Percentiles rank a stretch among this genome's conserved stretches.
Evolutionary conservation across 2,888 invertebrate genomes (phyloP).

Genomic region (Deroplatys truncata): DNA sequence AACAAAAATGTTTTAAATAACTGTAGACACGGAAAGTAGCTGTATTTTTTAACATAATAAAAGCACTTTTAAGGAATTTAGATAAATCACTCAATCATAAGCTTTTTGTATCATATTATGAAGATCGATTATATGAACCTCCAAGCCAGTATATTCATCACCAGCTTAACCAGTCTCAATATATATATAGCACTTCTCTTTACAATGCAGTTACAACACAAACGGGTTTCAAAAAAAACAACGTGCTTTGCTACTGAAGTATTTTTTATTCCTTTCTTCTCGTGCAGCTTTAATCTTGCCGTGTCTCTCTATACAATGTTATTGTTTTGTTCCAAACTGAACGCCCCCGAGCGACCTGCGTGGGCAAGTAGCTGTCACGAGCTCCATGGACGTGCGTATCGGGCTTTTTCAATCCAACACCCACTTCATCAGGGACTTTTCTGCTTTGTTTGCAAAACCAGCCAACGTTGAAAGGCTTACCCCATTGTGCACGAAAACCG

Average conservation of each 20-base stretch:
- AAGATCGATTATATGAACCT: no score
- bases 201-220: not conserved
- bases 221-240: not conserved
- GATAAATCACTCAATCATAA: no score
- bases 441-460: conserved; percentile 15
- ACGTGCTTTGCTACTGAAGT: not conserved
- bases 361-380: conserved; percentile 6
- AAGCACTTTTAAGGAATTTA: no score
- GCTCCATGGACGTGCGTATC: not conserved
- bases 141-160: no score
- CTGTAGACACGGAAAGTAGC: no score
- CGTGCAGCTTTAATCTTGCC: not conserved
- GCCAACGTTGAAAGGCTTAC: not conserved
- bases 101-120: no score
- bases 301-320: conserved; percentile 1
- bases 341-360: not conserved
- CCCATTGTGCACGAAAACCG: not conserved
- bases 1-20: no score
- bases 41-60: no score
- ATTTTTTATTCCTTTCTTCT: not conserved
- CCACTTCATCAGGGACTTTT: not conserved
- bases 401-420: not conserved
- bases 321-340: conserved; percentile 8
- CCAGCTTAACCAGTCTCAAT: no score
- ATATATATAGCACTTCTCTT: no score